These are phyloP conservation scores for Phasia obesa DNA, from an alignment of 2,888 invertebrate species.

Conservation along the genomic window DNA sequence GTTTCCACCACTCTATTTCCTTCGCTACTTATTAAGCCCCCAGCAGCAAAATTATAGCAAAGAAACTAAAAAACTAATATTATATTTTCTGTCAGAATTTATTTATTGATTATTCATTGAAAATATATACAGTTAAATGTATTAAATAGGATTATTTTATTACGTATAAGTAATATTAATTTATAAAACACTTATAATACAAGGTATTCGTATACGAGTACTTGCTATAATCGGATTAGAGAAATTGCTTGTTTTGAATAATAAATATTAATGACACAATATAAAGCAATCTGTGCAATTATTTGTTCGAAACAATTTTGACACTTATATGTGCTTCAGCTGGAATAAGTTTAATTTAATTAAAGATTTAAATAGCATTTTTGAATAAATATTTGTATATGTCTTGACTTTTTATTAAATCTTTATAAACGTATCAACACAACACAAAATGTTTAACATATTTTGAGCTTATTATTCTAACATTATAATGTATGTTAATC, in stretches of 20 bases:
- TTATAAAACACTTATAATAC: no score
- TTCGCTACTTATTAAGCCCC: no score
- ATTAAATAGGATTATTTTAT: no score
- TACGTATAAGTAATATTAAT: no score
- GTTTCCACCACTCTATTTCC: no score
- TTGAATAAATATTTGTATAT: background rate
- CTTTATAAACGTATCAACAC: background rate
- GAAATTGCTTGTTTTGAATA: slow-evolving; percentile 15
- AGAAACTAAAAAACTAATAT: no score
- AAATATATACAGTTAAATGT: no score
- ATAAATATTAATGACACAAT: slow-evolving; percentile 18
- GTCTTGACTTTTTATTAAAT: background rate
- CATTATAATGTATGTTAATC: slow-evolving; percentile 4
- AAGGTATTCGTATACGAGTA: no score
- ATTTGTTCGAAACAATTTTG: background rate
- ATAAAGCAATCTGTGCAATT: slow-evolving; percentile 8
- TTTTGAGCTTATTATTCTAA: background rate
- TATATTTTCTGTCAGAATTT: no score
- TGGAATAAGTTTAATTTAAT: background rate
- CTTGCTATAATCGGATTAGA: slow-evolving; percentile 38
- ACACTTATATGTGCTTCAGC: background rate
- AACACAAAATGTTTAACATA: background rate
- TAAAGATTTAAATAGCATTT: background rate
- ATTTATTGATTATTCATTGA: no score
- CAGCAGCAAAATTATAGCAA: no score